Evolutionary conservation across 2,113 vertebrate species (phyloP).

Genomic region (Monarcha castaneiventris): DNA sequence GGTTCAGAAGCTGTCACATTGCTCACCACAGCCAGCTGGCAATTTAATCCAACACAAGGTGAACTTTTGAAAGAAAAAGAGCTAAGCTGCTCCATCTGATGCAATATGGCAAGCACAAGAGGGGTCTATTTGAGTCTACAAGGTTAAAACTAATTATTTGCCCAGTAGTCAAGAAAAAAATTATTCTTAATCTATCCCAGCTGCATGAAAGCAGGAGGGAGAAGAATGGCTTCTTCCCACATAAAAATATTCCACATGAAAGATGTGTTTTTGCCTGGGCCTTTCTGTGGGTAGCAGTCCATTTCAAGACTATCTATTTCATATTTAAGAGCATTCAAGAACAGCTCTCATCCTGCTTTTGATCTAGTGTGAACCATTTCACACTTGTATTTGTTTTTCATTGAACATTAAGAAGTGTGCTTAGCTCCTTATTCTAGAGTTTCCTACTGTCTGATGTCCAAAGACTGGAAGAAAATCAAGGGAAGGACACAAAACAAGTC

Average conservation of each 20-base stretch:
- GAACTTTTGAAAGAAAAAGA: neutral
- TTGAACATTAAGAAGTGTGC: neutral
- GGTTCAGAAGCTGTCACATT: neutral
- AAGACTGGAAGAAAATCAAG: neutral
- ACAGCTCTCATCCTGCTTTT: neutral
- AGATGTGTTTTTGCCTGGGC: neutral
- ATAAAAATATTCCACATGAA: neutral
- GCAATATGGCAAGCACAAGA: neutral
- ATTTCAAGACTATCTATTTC: neutral
- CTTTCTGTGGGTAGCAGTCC: neutral
- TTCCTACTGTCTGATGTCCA: neutral
- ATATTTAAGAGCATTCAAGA: neutral
- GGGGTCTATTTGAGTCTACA: neutral
- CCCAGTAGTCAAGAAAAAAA: neutral
- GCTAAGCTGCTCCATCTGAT: neutral
- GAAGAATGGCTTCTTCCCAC: neutral
- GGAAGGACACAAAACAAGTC: neutral
- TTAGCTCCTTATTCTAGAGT: neutral
- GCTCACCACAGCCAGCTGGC: neutral
- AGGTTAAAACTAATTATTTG: neutral
- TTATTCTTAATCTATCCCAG: neutral
- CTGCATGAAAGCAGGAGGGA: neutral
- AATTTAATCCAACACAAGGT: neutral
- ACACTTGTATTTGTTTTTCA: neutral
- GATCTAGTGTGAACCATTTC: neutral